Base-by-base conservation (phyloP, 2,113 vertebrate species). In the Elaphurus davidianus region DNA sequence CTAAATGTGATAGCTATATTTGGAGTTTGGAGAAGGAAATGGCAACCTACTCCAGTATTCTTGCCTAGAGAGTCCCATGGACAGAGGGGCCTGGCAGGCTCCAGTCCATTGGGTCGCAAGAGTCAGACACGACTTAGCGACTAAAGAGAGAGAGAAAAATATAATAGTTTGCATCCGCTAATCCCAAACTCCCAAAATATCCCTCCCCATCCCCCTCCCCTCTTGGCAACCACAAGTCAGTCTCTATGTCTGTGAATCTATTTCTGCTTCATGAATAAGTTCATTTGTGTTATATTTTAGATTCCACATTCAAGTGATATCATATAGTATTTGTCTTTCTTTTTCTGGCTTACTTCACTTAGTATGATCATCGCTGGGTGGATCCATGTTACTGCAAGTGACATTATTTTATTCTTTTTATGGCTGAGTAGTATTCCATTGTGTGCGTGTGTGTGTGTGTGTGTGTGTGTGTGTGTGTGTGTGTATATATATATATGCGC, bases 111-210 rank as follows among this genome's bases (percentile, higher is more conserved):
- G n/a, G 19, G 19, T 74, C 5, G 1, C n/a, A 74, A 40, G n/a
- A 74, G 10, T 40, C 0, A 0, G n/a, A 74, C 19, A 74, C 3
- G 19, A 74, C 67, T 40, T 74, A 74, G n/a, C 0, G 1, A 40
- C 19, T 74, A 40, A 40, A 40, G 10, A 74, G 36, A 74, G 67
- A 12, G 19, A 40, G 19, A 74, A 11, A 45, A 47, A 30, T 50
- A 81, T 11, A 81, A 5, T 81, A 81, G 45, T 33, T 81, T 50
- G 16, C 28, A 30, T 12, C 45, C 33, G 28, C 28, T 81, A 50
- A 81, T 52, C 28, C 78, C 45, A 81, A 19, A 50, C 9, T 21
- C 28, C 28, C 45, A 12, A 43, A 43, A 27, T 43, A 43, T 43
- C 71, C 71, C 71, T 43, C 40, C 23, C 71, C 36, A 43, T 7